Evolutionary conservation across 2,888 invertebrate species (phyloP), one percentile per base, ranked within the genome.

Genomic region (Gymnosoma rotundatum): DNA sequence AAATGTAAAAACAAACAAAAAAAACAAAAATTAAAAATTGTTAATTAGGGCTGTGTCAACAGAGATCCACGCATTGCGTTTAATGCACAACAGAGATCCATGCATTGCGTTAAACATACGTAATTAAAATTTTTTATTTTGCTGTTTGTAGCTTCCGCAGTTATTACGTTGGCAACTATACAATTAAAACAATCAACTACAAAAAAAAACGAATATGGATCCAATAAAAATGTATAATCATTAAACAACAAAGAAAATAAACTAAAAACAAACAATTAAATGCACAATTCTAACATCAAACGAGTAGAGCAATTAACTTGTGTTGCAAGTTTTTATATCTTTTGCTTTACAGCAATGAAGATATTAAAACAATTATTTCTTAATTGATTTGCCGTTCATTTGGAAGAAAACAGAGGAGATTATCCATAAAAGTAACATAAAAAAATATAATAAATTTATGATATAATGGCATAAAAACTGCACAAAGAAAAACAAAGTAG

Each of bases 11-110:
- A n/a, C n/a, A n/a, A n/a, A n/a, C n/a, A n/a, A n/a, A n/a, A n/a
- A n/a, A n/a, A n/a, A n/a, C n/a, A n/a, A n/a, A n/a, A n/a, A n/a
- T n/a, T n/a, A n/a, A n/a, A 76, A 69, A 67, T 58, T 69, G 67
- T 50, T 76, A 73, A 67, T 76, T 63, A 61, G 48, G 67, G 72
- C 58, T 80, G 18, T 83, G 80, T 80, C 80, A 75, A 76, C 79
- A 75, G 60, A 42, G 14, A 50, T 45, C 0, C 50, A 50, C 5
- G 18, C 18, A 25, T 25, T 25, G 25, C 25, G 25, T 25, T 25
- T 25, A 2, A 25, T 25, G 25, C 2, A 25, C 25, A 25, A 25
- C 25, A 25, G 25, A 25, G 25, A 25, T 25, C 25, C 25, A 25
- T 25, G 25, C 7, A 16, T 50, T 32, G 16, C 48, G 16, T 48